Base-by-base conservation (phyloP, 2,797 vertebrate species). In the Hypotaenidia philippensis region DNA sequence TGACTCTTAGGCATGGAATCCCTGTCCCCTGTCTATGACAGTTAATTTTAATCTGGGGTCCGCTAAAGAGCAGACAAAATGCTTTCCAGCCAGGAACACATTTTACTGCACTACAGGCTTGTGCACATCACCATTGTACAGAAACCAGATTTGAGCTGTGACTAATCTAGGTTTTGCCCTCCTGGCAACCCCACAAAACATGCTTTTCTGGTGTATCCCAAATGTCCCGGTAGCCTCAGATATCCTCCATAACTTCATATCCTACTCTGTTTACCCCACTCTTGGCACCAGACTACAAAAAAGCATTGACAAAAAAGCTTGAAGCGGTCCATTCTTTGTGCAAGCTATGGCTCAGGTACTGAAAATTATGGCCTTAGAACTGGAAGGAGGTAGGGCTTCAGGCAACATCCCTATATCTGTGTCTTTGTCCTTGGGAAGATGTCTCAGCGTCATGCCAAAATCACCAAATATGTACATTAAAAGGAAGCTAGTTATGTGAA, bases 401-500 rank as follows among this genome's bases (percentile, higher is more conserved):
- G 55, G 31, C 22, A 83, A 50, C 17, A 22, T 68, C 38, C 45
- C 13, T 61, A 6, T 72, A 76, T 23, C 8, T 78, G n/a, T 80
- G 55, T 3, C 13, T 86, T 86, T 94, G 18, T 59, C 57, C 20
- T 81, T 78, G 45, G 45, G 34, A 85, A 90, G 11, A 23, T 32
- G 17, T 34, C 56, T 93, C 32, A 93, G 50, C 6, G 8, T 71
- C n/a, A 14, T 63, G n/a, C 27, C 32, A 72, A 72, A 87, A 83
- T 69, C 32, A 49, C 50, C 45, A 92, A 55, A 71, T 34, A 55
- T 3, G 13, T 53, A 16, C 50, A 72, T 79, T 72, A 69, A 68
- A 75, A 81, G 19, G 75, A 72, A 86, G 47, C 5, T 34, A 49
- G 82, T 69, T 89, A 76, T 92, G 2, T 25, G 70, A 91, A 83